These are phyloP conservation scores for Catocala sponsa DNA, from an alignment of 2,888 invertebrate genomes.

Conservation along the genomic window DNA sequence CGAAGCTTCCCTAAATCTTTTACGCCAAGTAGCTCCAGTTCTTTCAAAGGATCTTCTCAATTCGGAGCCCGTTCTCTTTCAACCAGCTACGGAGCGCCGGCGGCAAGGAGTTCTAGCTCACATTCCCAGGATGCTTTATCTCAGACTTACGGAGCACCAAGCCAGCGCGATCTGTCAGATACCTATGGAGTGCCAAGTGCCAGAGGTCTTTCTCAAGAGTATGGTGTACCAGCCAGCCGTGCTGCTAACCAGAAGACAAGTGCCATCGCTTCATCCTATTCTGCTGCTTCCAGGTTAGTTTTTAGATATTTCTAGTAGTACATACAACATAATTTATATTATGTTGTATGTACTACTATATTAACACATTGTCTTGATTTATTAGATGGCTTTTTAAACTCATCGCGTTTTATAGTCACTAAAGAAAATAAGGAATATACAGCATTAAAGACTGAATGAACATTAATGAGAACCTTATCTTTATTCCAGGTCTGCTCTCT, in stretches of 20 bases:
- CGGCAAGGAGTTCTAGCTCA: slow-evolving; percentile 37
- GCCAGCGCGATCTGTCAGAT: slow-evolving; percentile 57
- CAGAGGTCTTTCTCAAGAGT: slow-evolving; percentile 71
- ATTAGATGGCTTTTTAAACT: too few species aligned
- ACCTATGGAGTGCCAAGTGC: slow-evolving; percentile 76
- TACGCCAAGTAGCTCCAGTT: slow-evolving; percentile 42
- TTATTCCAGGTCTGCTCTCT: slow-evolving; percentile 63
- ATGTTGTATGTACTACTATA: too few species aligned
- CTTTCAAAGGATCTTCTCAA: slow-evolving; percentile 41
- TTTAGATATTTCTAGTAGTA: not conserved
- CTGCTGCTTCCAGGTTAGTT: slow-evolving; percentile 54
- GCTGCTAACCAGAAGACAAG: slow-evolving; percentile 69
- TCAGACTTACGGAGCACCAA: slow-evolving; percentile 63
- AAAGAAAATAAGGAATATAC: too few species aligned
- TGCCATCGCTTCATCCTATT: slow-evolving; percentile 71
- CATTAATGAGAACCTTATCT: not conserved
- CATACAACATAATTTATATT: not conserved
- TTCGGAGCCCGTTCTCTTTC: slow-evolving; percentile 52
- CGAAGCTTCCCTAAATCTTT: slow-evolving; percentile 56
- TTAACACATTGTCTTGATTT: too few species aligned
- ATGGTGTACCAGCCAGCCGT: slow-evolving; percentile 78
- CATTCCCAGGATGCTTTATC: slow-evolving; percentile 32
- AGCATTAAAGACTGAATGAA: too few species aligned
- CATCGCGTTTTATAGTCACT: too few species aligned
- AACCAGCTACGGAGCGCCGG: slow-evolving; percentile 32